Conservation (phyloP, 2,888 invertebrate genomes). For the Netelia melanura region DNA sequence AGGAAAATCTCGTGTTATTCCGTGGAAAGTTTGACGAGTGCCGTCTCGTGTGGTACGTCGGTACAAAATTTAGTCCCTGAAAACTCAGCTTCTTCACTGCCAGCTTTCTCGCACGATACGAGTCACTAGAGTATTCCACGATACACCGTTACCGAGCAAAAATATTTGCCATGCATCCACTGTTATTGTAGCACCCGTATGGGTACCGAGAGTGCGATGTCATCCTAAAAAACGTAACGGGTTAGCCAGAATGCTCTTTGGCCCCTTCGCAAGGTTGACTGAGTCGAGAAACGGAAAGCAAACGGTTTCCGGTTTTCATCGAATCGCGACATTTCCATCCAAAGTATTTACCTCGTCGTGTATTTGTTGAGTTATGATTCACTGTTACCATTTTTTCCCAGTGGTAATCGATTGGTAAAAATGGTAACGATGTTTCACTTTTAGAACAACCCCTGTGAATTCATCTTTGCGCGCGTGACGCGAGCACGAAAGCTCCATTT, state of each 20-base stretch:
- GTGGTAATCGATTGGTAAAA: too few species aligned
- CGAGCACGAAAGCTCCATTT: too few species aligned
- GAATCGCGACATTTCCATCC: not conserved
- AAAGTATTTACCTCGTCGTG: not conserved
- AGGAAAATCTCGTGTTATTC: slow-evolving; percentile 43
- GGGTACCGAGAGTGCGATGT: slow-evolving; percentile 13
- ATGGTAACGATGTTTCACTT: too few species aligned
- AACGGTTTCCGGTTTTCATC: not conserved
- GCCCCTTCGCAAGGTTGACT: not conserved
- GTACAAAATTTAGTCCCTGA: slow-evolving; percentile 41
- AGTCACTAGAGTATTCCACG: not conserved
- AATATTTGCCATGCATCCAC: slow-evolving; percentile 41
- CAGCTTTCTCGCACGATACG: not conserved
- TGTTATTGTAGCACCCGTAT: slow-evolving; percentile 32
- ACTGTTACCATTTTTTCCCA: too few species aligned
- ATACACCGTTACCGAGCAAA: not conserved
- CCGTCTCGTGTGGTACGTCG: slow-evolving; percentile 19
- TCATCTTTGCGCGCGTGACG: too few species aligned
- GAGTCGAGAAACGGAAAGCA: not conserved
- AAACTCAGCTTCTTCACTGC: slow-evolving; percentile 27
- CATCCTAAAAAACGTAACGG: not conserved
- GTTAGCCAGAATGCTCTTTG: not conserved
- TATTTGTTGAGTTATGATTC: too few species aligned
- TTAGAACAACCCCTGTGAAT: too few species aligned
- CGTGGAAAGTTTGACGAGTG: slow-evolving; percentile 29